A percentile compares a stretch with the other conserved stretches of the same genome.
Evolutionary conservation across 2,113 vertebrate genomes (phyloP).

Genomic region (Platycercus adscitus): DNA sequence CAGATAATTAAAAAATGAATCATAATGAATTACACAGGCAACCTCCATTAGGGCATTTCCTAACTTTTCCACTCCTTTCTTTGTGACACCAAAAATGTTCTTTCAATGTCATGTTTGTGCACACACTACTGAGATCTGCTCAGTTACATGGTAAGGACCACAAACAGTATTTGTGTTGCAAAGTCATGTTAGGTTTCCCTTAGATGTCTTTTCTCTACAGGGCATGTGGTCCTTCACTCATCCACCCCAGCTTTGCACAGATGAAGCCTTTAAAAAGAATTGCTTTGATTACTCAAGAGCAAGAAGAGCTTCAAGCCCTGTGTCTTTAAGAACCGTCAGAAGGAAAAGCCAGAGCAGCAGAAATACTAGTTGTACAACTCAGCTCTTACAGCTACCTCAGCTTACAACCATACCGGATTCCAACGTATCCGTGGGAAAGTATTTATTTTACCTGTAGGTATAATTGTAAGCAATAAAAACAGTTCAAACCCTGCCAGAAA

Average conservation of each 20-base stretch:
- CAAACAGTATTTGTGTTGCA: background rate
- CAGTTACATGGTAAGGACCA: background rate
- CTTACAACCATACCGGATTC: constrained; percentile 52
- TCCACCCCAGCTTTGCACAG: background rate
- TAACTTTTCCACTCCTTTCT: background rate
- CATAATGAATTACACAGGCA: constrained; percentile 51
- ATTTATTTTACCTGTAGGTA: constrained; percentile 77
- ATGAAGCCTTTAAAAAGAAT: background rate
- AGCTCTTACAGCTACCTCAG: constrained; percentile 50
- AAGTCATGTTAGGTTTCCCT: background rate
- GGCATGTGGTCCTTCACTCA: background rate
- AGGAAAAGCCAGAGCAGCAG: constrained; percentile 59
- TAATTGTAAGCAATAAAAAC: constrained; percentile 76
- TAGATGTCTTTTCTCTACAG: background rate
- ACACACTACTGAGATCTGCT: background rate
- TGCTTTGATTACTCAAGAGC: background rate
- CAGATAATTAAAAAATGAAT: constrained; percentile 51
- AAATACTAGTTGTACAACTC: constrained; percentile 71
- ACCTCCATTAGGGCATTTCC: constrained; percentile 47
- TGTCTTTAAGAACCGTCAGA: constrained; percentile 55
- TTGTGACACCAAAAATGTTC: background rate
- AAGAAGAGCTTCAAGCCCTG: background rate
- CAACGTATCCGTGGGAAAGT: constrained; percentile 77
- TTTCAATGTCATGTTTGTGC: background rate
- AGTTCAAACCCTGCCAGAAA: constrained; percentile 71